Percentiles rank a stretch among this genome's conserved stretches.
phyloP scores from a whole-genome alignment of 2,113 vertebrate species.

The Hippopotamus amphibius region DNA sequence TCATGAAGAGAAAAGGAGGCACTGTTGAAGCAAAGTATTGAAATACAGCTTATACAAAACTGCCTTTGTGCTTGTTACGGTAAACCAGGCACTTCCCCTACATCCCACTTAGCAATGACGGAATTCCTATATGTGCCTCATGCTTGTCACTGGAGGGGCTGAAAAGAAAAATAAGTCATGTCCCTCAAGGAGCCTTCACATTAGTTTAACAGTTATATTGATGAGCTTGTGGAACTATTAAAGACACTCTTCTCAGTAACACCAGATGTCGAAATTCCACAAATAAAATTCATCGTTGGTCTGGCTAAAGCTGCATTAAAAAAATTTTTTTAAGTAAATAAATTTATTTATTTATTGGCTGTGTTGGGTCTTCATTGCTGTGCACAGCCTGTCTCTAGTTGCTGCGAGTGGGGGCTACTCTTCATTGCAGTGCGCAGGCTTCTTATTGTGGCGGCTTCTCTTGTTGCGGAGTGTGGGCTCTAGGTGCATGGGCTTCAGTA shows the following conservation, averaged over 20 bases:
- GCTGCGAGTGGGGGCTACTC: too few species aligned
- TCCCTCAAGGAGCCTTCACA: background rate
- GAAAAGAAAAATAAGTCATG: background rate
- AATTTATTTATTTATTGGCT: too few species aligned
- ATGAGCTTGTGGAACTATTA: background rate
- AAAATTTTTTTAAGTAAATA: too few species aligned
- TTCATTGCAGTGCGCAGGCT: too few species aligned
- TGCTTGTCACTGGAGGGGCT: background rate
- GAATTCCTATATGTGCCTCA: background rate
- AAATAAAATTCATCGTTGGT: background rate
- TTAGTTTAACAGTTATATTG: background rate
- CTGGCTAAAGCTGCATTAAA: background rate
- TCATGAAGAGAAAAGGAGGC: background rate
- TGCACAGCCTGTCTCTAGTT: too few species aligned
- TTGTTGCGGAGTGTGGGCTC: too few species aligned
- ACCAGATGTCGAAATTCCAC: background rate
- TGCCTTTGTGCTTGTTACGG: background rate
- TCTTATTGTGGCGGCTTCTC: too few species aligned
- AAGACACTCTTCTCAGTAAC: background rate
- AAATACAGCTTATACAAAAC: background rate
- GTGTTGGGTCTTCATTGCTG: too few species aligned
- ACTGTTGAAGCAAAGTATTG: background rate
- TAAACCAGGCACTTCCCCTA: background rate
- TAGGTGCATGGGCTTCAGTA: too few species aligned
- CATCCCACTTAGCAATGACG: background rate